phyloP scores from a whole-genome alignment of 2,888 invertebrate species.

The Callyntrura sp. region DNA sequence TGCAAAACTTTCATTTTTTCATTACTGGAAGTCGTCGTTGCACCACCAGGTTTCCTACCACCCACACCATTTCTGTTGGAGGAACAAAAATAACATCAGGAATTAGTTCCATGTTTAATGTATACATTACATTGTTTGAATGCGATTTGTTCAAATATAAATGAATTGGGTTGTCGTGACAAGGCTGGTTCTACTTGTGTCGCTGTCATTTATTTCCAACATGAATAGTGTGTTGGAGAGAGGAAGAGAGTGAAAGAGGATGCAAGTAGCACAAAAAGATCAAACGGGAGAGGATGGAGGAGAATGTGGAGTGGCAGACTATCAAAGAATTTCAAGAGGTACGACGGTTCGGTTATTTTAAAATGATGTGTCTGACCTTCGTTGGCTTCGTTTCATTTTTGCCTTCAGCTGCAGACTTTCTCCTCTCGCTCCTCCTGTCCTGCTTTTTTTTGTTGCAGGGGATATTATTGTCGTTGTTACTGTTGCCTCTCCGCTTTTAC shows the following conservation, averaged over 20 bases:
- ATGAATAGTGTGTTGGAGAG: not conserved
- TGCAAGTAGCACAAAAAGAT: not conserved
- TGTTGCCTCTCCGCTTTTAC: not conserved
- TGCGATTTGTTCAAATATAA: not conserved
- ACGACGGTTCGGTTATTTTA: not conserved
- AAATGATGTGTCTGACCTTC: conserved; percentile 38
- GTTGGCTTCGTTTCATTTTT: not conserved
- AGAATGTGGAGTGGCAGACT: not conserved
- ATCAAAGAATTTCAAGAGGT: conserved; percentile 12
- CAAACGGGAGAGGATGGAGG: not conserved
- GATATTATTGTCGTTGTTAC: not conserved
- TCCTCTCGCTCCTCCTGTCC: not conserved
- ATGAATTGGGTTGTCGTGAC: conserved; percentile 32
- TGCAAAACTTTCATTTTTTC: not conserved
- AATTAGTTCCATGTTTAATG: not conserved
- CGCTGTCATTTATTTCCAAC: not conserved
- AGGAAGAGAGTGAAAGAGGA: not conserved
- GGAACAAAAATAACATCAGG: not conserved
- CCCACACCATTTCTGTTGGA: not conserved
- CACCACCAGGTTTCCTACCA: not conserved
- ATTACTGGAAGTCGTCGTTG: not conserved
- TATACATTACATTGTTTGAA: not conserved
- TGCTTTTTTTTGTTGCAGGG: no score
- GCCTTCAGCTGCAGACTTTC: conserved; percentile 2
- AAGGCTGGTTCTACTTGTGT: not conserved